Percentiles rank a stretch among this genome's conserved stretches.
Conservation (phyloP, 2,888 invertebrate genomes). For the Drosophila fungiperda region DNA sequence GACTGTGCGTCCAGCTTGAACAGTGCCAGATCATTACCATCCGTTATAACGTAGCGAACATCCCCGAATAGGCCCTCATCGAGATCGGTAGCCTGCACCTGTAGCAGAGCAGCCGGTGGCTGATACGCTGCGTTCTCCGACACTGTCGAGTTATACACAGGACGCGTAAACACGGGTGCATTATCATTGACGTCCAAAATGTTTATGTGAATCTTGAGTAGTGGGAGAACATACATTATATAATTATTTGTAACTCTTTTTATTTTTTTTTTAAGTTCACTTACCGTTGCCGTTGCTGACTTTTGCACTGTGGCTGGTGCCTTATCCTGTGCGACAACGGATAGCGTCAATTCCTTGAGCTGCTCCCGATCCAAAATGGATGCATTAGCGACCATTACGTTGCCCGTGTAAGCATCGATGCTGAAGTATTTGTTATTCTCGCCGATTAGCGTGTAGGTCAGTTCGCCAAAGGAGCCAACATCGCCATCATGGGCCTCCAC, state of each 20-base stretch:
- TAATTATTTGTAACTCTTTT: background rate
- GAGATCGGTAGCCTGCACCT: constrained; percentile 92
- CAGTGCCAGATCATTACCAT: constrained; percentile 88
- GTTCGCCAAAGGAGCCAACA: constrained; percentile 91
- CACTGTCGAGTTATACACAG: constrained; percentile 91
- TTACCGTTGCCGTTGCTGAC: constrained; percentile 91
- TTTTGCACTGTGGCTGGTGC: constrained; percentile 90
- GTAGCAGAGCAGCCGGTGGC: constrained; percentile 93
- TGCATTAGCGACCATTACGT: constrained; percentile 90
- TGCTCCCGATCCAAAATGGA: constrained; percentile 92
- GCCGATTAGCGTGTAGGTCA: constrained; percentile 92
- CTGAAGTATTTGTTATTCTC: constrained; percentile 90
- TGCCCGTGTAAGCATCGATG: constrained; percentile 90
- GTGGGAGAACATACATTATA: background rate
- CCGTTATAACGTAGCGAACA: constrained; percentile 90
- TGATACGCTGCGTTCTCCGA: constrained; percentile 93
- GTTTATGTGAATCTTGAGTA: constrained; percentile 89
- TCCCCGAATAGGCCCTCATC: constrained; percentile 92
- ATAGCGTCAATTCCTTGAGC: constrained; percentile 89
- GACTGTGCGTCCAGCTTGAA: constrained; percentile 91
- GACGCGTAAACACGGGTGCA: constrained; percentile 91
- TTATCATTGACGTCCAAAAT: constrained; percentile 96
- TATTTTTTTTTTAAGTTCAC: background rate
- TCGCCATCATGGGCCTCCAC: constrained; percentile 92
- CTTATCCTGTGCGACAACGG: constrained; percentile 92